Base-by-base conservation (phyloP, 2,888 invertebrate genomes). In the Leptinotarsa juncta region DNA sequence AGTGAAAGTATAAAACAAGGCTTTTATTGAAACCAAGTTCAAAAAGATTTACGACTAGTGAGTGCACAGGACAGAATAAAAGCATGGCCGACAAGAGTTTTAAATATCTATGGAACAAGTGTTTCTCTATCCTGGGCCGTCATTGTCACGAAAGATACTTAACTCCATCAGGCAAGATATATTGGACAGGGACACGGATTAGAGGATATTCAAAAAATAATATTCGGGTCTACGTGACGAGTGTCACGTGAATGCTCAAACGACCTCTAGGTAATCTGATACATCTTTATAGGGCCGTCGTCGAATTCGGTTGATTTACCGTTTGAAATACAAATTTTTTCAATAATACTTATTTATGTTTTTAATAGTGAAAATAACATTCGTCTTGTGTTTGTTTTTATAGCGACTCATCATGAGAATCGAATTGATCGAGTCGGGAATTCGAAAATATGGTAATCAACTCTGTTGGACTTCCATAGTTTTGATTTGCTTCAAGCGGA, bases 71-170 rank as follows among this genome's bases (percentile, higher is more conserved):
- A 53, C 53, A 18, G 12, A 53, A 14, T 53, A 53, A 18, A 53
- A 18, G 18, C 53, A 14, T 57, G 23, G 1, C 57, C 57, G 57
- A 57, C 57, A 57, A 57, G 4, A 57, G 23, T 23, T 57, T 42
- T 42, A 42, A 14, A 57, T 14, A 57, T 57, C 20, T 57, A 15
- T 57, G 15, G 57, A 57, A 57, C 23, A 57, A 57, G 14, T 57
- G 57, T 57, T 57, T 23, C 14, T 4, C 23, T 23, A 23, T 20
- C 23, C 20, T 23, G 26, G 57, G 15, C 23, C 23, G 23, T 15
- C 23, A 57, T 51, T 51, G 51, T 51, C 51, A n/a, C n/a, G n/a
- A 51, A 57, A 57, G 57, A 57, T 57, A 57, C 57, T 57, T 57
- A 57, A 57, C 57, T 18, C 23, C 57, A 57, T 4, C 23, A 57